A percentile compares a stretch with the other conserved stretches of the same genome.
phyloP scores from a whole-genome alignment of 2,113 vertebrate genomes.

The Archocentrus centrarchus region DNA sequence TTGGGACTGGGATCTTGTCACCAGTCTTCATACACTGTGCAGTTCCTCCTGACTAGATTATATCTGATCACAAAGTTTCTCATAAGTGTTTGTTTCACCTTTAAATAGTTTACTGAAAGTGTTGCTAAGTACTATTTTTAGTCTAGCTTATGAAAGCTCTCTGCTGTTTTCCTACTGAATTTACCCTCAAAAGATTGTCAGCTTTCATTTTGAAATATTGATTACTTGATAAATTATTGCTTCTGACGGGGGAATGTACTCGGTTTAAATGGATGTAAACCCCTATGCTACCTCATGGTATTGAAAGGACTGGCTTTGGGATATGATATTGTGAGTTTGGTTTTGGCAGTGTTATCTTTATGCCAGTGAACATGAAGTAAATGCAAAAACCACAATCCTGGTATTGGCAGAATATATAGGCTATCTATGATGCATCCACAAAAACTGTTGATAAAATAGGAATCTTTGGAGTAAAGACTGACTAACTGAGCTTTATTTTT shows the following conservation, averaged over 20 bases:
- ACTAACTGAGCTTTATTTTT: constrained; percentile 44
- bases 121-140: neutral
- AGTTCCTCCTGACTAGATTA: neutral
- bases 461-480: constrained; percentile 38
- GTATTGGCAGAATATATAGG: neutral
- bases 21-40: neutral
- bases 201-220: constrained; percentile 13
- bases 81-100: neutral
- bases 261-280: neutral
- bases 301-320: neutral
- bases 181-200: neutral
- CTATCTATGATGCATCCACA: constrained; percentile 38
- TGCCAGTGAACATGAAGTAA: neutral
- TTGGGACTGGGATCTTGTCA: neutral
- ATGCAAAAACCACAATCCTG: neutral
- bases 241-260: neutral
- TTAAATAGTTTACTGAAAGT: too few species aligned
- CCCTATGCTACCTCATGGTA: neutral
- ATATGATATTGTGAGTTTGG: neutral
- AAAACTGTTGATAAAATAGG: constrained; percentile 54
- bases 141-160: neutral
- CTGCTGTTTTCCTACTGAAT: neutral
- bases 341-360: neutral
- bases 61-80: neutral
- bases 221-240: constrained; percentile 35